Percentiles rank a stretch among this genome's conserved stretches.
Evolutionary conservation across 2,888 invertebrate species (phyloP).

Genomic region (Zygothrica quintamaculata): DNA sequence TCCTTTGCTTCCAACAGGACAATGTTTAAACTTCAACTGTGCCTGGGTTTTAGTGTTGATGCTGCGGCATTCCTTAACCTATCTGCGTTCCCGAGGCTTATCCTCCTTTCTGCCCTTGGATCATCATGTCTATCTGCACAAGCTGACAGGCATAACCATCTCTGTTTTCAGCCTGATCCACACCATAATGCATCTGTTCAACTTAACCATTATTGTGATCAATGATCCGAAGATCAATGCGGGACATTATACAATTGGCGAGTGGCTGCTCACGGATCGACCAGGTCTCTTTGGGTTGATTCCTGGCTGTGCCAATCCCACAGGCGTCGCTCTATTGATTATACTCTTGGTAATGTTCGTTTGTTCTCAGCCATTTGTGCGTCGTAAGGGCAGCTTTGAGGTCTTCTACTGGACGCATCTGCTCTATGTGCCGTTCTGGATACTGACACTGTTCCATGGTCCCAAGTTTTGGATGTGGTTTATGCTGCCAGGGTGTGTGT

Average conservation of each 20-base stretch:
- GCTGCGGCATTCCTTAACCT: slow-evolving; percentile 94
- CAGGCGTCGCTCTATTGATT: slow-evolving; percentile 90
- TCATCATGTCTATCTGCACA: slow-evolving; percentile 96
- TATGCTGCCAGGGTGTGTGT: slow-evolving; percentile 91
- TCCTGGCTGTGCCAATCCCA: slow-evolving; percentile 93
- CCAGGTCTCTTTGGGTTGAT: slow-evolving; percentile 92
- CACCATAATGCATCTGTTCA: slow-evolving; percentile 93
- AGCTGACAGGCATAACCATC: slow-evolving; percentile 93
- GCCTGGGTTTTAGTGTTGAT: slow-evolving; percentile 94
- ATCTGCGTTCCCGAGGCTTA: slow-evolving; percentile 91
- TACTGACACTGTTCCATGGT: slow-evolving; percentile 92
- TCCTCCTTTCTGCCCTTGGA: slow-evolving; percentile 93
- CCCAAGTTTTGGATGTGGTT: slow-evolving; percentile 99
- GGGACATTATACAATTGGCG: slow-evolving; percentile 88
- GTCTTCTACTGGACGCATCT: slow-evolving; percentile 98
- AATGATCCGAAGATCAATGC: slow-evolving; percentile 88
- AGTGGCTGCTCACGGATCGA: slow-evolving; percentile 92
- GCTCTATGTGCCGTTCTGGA: slow-evolving; percentile 94
- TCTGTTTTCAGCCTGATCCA: slow-evolving; percentile 90
- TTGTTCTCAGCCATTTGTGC: slow-evolving; percentile 94
- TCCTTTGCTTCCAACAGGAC: slow-evolving; percentile 87
- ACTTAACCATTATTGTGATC: slow-evolving; percentile 91
- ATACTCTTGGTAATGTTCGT: slow-evolving; percentile 91
- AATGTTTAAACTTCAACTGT: slow-evolving; percentile 96
- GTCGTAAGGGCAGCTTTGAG: slow-evolving; percentile 95